phyloP scores from a whole-genome alignment of 2,888 invertebrate species.

The Microctonus hyperodae region DNA sequence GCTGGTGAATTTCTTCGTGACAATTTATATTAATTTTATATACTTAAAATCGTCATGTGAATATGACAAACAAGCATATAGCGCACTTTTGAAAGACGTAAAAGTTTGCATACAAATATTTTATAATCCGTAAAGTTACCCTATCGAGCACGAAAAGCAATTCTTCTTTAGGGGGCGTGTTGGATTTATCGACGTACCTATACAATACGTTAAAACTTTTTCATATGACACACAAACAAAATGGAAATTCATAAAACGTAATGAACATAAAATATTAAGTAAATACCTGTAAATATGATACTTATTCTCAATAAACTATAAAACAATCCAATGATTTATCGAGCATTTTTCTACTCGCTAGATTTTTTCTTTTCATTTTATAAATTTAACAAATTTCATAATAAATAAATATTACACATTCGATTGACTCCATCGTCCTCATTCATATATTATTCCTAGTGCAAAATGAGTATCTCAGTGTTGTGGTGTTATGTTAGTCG shows the following conservation, averaged over 20 bases:
- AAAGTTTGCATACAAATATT: background rate
- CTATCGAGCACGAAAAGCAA: background rate
- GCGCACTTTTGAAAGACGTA: background rate
- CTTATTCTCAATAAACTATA: too few species aligned
- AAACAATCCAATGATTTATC: too few species aligned
- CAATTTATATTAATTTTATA: conserved; percentile 58
- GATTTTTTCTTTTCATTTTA: too few species aligned
- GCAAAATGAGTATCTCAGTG: conserved; percentile 25
- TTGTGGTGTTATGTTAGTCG: conserved; percentile 48
- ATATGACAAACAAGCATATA: conserved; percentile 48
- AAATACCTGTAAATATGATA: too few species aligned
- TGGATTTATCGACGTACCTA: background rate
- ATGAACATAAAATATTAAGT: too few species aligned
- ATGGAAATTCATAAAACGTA: too few species aligned
- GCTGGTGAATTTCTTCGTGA: conserved; percentile 55
- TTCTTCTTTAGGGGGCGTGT: background rate
- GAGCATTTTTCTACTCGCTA: too few species aligned
- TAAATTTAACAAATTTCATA: too few species aligned
- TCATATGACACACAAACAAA: background rate
- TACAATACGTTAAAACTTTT: background rate
- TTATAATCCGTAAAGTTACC: background rate
- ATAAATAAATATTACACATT: background rate
- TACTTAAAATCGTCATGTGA: conserved; percentile 47
- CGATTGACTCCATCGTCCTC: conserved; percentile 39
- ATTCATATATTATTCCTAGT: conserved; percentile 20